A percentile compares a stretch with the other conserved stretches of the same genome.
Conservation (phyloP, 2,888 invertebrate species). For the Exocentrus adspersus region DNA sequence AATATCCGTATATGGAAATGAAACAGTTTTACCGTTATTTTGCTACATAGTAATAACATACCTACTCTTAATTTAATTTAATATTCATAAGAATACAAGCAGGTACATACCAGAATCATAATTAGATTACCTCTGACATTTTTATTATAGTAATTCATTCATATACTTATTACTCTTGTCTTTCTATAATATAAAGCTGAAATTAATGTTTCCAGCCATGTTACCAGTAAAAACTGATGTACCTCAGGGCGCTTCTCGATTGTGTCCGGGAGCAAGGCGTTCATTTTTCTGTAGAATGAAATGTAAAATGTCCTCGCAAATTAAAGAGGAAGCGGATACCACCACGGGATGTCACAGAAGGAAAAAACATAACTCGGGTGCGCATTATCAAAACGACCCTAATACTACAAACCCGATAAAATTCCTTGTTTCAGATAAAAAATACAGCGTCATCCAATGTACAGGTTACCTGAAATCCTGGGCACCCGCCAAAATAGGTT, state of each 20-base stretch:
- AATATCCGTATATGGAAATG: neutral
- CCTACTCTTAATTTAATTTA: constrained; percentile 4
- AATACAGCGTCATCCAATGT: constrained; percentile 90
- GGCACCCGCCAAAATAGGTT: constrained; percentile 81
- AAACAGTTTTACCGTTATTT: neutral
- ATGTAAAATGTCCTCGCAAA: constrained; percentile 71
- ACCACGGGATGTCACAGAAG: constrained; percentile 72
- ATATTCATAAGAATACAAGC: constrained; percentile 11
- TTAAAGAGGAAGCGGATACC: constrained; percentile 80
- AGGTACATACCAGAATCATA: constrained; percentile 20
- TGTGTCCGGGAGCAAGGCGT: constrained; percentile 89
- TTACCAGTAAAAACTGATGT: constrained; percentile 88
- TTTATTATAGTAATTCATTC: no score
- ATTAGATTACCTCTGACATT: constrained; percentile 4
- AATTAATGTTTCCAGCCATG: constrained; percentile 74
- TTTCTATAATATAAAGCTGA: no score
- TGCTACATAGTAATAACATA: constrained; percentile 1
- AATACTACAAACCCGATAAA: neutral
- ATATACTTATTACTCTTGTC: no score
- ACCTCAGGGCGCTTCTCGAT: constrained; percentile 76
- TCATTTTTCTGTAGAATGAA: constrained; percentile 97
- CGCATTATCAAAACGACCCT: no score
- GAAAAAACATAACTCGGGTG: constrained; percentile 71
- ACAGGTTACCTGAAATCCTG: constrained; percentile 94
- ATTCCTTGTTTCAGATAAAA: constrained; percentile 70